A percentile compares a stretch with the other conserved stretches of the same genome.
These are phyloP conservation scores for Ciconia boyciana DNA, from an alignment of 2,113 vertebrate genomes.

Conservation along the genomic window DNA sequence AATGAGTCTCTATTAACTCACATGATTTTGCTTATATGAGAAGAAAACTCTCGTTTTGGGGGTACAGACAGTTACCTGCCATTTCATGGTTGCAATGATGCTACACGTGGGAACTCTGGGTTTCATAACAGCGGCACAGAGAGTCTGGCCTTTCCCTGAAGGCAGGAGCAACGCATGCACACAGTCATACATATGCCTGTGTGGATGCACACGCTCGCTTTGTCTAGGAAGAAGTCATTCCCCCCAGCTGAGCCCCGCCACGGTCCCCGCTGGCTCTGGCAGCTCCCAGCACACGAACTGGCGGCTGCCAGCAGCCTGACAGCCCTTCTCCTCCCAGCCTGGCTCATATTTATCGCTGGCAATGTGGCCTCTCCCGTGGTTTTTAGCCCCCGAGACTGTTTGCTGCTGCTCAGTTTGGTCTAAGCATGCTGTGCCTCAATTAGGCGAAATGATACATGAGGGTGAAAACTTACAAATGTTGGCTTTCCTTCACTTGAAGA, in stretches of 20 bases:
- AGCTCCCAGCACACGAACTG: background rate
- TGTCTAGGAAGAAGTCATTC: background rate
- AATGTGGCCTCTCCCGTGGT: background rate
- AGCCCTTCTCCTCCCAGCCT: background rate
- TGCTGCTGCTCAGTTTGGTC: background rate
- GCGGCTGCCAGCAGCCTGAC: background rate
- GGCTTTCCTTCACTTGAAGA: background rate
- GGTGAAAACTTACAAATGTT: background rate
- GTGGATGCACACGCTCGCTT: rapidly evolving
- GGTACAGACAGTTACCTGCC: no score
- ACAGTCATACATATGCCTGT: no score
- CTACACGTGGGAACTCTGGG: no score
- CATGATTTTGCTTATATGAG: background rate
- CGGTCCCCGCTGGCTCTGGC: rapidly evolving
- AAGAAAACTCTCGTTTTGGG: background rate
- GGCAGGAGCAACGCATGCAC: no score
- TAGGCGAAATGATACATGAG: rapidly evolving
- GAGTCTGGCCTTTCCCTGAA: no score
- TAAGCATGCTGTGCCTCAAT: background rate
- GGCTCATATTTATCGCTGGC: rapidly evolving
- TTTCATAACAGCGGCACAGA: no score
- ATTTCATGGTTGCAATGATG: no score
- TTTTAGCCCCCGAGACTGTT: background rate
- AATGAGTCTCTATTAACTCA: background rate
- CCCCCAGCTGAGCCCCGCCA: background rate